Conservation (phyloP, 2,888 invertebrate genomes). For the Drosophila formosana region DNA sequence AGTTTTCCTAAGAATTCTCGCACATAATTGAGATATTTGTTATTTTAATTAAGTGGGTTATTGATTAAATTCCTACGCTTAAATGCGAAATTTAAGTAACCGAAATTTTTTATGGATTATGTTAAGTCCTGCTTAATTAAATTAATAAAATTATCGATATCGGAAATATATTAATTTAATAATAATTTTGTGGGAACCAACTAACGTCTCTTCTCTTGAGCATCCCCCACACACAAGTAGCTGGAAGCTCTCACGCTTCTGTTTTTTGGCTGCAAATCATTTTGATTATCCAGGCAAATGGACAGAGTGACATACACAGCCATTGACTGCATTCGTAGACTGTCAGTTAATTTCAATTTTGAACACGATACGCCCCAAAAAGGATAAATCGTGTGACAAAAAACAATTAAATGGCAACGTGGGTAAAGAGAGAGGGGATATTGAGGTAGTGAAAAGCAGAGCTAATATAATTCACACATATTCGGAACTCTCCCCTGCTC, state of each 20-base stretch:
- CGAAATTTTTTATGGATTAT: no score
- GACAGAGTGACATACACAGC: conserved; percentile 13
- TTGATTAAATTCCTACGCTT: no score
- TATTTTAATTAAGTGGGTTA: no score
- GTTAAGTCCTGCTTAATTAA: no score
- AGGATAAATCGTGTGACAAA: conserved; percentile 78
- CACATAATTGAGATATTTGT: no score
- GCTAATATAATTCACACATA: conserved; percentile 69
- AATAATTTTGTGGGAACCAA: background rate
- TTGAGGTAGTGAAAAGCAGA: conserved; percentile 50
- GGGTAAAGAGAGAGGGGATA: background rate
- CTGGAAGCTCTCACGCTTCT: conserved; percentile 17
- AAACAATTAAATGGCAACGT: conserved; percentile 75
- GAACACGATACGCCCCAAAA: conserved; percentile 76
- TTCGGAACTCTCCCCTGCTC: conserved; percentile 39
- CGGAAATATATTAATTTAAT: background rate
- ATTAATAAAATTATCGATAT: background rate
- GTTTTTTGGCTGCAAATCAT: conserved; percentile 35
- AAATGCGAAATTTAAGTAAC: no score
- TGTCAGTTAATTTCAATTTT: conserved; percentile 77
- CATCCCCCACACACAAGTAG: conserved; percentile 12
- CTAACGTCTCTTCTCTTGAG: conserved; percentile 22
- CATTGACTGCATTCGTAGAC: conserved; percentile 38
- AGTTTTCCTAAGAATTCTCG: no score
- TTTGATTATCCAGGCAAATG: conserved; percentile 51